Base-by-base conservation (phyloP, 2,888 invertebrate genomes). In the Scaptomyza cyrtandrae region DNA sequence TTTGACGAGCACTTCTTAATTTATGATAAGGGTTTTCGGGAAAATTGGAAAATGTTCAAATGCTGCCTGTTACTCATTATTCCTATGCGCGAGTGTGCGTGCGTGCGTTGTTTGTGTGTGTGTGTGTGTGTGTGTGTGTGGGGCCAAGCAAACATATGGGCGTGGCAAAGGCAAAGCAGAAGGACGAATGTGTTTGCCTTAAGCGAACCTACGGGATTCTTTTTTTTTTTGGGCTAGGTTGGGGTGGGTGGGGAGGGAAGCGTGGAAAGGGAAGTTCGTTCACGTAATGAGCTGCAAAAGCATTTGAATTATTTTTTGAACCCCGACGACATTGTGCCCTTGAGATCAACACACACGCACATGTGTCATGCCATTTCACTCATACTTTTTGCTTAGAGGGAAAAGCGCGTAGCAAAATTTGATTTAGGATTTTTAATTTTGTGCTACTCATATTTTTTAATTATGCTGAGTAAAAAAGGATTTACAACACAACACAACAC, bases 301-400 rank as follows among this genome's bases (percentile, higher is more conserved):
- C 86, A 85, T 86, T 86, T 87, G 87, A 86, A 87, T 89, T 85
- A 89, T 86, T 89, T 87, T 86, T 86, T n/a, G n/a, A 89, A 84
- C 87, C 89, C 89, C 87, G 87, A 87, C 86, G 88, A 86, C 86
- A 86, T 87, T 89, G 89, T 89, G 89, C 86, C 88, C 85, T 86
- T 89, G 90, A 89, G 89, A 88, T 79, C 76, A 82, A 64, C 83
- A 68, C 75, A 60, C 55, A 55, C 57, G 31, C 59, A 44, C 65
- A 58, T 58, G 60, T 56, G 56, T 43, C 44, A 50, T 57, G 50
- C 53, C 49, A 46, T 31, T 62, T 35, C 43, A 39, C 71, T 59
- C 58, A 61, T 35, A 55, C 58, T 45, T 37, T 66, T 41, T 54
- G 58, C 2, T 68, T 43, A 50, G 59, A 7, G 41, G 41, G 9